Base-by-base conservation (phyloP, 2,888 invertebrate genomes). In the Cosmopolites sordidus region DNA sequence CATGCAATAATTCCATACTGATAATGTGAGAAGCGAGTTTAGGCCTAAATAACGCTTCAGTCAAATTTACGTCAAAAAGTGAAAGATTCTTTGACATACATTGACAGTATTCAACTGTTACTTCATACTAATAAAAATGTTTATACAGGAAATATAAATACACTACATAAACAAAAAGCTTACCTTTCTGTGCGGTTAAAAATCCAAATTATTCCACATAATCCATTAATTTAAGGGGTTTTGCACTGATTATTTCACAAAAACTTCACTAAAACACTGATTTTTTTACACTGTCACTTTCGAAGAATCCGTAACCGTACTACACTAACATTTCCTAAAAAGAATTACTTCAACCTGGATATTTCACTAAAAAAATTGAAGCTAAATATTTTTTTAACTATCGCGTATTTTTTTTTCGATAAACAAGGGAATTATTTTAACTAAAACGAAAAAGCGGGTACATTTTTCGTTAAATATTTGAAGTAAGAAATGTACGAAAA, bases 231-330 rank as follows among this genome's bases (percentile, higher is more conserved):
- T 42, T 43, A 44, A 22, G 16, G n/a, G 22, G 11, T 16, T 38
- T 43, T 43, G 38, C 52, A 51, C 47, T 30, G 42, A 47, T 33
- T 18, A 33, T 12, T 42, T 14, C 47, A 47, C 47, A 52, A 52
- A 52, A 39, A 47, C 33, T 33, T 52, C 51, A 55, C 52, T 51
- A 39, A 11, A 17, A 50, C 50, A 46, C 52, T 48, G 51, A 51
- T 56, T 57, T 56, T 52, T 62, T 63, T 58, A 48, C 61, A 60
- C 61, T 63, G 62, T 61, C 62, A 62, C 60, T 60, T 58, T 43
- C 38, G 30, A 51, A 59, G 27, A 58, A 55, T 53, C 11, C 11
- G 33, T 12, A 33, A 55, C 47, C 62, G 61, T 58, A 55, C 61
- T 60, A 56, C 58, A 60, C 62, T 60, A 49, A 48, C 45, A 33